Base-by-base conservation (phyloP, 2,113 vertebrate species). In the Sinosuthora webbiana region DNA sequence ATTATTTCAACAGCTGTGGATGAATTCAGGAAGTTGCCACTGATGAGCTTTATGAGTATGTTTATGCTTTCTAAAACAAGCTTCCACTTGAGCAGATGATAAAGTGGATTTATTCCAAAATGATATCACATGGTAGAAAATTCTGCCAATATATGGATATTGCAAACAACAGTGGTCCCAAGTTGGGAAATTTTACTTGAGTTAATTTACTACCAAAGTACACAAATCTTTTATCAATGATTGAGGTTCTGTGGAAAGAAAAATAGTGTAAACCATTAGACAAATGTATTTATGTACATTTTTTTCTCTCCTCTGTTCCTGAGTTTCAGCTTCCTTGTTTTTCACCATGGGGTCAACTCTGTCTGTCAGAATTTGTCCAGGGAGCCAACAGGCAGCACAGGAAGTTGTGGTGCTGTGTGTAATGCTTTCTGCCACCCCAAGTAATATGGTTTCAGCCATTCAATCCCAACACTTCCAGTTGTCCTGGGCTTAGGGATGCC, bases 11-110 rank as follows among this genome's bases (percentile, higher is more conserved):
- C 68, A 92, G 56, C 68, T 87, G 78, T n/a, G 62, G 56, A 65
- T 83, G 82, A 56, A 79, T 87, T 92, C 64, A 83, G 77, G 73
- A 92, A 80, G 73, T 56, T 62, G 47, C 45, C 60, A 24, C 73
- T 84, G 64, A 90, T 87, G 52, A 71, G 73, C 24, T 84, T 60
- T 81, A 84, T 44, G 39, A 73, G 67, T 47, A 44, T 71, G 41
- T 55, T 73, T 80, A 59, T 87, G n/a, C 82, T 83, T 83, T 92
- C 45, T 90, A 75, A 92, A 92, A 73, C 68, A 62, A 75, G 68
- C 35, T 90, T 83, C 77, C 63, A 83, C 67, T 94, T 76, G 14
- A 53, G 67, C 52, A 87, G 62, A 89, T 64, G 49, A 65, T 69
- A 44, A 82, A 92, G 50, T n/a, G 44, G 28, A 70, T 75, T 55